Percentiles rank a stretch among this genome's conserved stretches.
These are phyloP conservation scores for Yponomeuta cagnagella DNA, from an alignment of 2,888 invertebrate species.

Conservation along the genomic window DNA sequence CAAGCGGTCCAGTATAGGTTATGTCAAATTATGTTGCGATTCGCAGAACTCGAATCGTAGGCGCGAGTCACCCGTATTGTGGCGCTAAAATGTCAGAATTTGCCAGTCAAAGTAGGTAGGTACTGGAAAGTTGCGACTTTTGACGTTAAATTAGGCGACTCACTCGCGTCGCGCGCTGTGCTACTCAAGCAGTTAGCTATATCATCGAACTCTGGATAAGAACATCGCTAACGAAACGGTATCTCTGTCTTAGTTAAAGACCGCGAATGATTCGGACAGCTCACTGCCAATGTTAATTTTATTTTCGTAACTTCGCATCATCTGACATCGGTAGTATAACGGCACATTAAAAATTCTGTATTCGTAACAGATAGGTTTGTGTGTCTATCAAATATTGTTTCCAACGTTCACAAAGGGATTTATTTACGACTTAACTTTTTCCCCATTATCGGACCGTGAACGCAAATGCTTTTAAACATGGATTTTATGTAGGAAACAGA, in stretches of 20 bases:
- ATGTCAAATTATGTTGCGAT: slow-evolving; percentile 20
- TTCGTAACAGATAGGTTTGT: slow-evolving; percentile 35
- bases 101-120: too few species aligned
- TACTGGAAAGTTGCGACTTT: too few species aligned
- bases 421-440: slow-evolving; percentile 22
- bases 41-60: slow-evolving; percentile 48
- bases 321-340: background rate
- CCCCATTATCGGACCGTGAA: slow-evolving; percentile 8
- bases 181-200: slow-evolving; percentile 29
- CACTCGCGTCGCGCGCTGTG: too few species aligned
- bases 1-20: background rate
- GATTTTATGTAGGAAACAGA: background rate
- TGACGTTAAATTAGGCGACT: too few species aligned
- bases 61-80: too few species aligned
- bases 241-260: slow-evolving; percentile 58
- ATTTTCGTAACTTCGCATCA: slow-evolving; percentile 59
- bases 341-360: slow-evolving; percentile 15
- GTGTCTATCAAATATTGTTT: slow-evolving; percentile 20
- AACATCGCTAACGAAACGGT: slow-evolving; percentile 46
- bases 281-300: slow-evolving; percentile 47
- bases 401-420: slow-evolving; percentile 26
- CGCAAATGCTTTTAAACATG: background rate
- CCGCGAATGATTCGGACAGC: slow-evolving; percentile 51
- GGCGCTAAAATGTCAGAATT: too few species aligned
- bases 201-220: slow-evolving; percentile 39